These are phyloP conservation scores for Sciurus vulgaris DNA, from an alignment of 2,797 vertebrate species.

Conservation along the genomic window DNA sequence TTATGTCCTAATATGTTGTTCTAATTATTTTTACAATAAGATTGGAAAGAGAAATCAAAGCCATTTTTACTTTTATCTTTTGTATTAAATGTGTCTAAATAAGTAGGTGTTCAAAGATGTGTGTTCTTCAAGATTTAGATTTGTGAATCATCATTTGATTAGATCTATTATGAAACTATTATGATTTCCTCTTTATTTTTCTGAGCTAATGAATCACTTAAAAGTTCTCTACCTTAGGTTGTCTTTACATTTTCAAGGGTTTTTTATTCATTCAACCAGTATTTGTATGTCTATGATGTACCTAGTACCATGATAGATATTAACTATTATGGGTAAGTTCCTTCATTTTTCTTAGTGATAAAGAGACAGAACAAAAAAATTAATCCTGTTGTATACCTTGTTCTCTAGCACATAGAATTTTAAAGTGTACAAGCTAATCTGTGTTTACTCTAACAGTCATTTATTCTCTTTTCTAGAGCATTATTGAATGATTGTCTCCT, in stretches of 20 bases:
- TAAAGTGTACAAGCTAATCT: neutral
- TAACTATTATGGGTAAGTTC: neutral
- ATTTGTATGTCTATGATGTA: neutral
- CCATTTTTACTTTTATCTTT: conserved; percentile 34
- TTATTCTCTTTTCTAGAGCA: neutral
- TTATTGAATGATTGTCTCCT: neutral
- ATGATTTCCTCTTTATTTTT: conserved; percentile 30
- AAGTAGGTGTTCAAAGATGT: neutral
- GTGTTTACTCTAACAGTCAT: neutral
- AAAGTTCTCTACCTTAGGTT: neutral
- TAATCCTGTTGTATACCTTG: neutral
- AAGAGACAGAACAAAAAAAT: conserved; percentile 19
- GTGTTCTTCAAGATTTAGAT: conserved; percentile 27
- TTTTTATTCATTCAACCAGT: conserved; percentile 12
- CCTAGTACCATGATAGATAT: neutral
- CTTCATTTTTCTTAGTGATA: conserved; percentile 41
- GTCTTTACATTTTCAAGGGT: conserved; percentile 14
- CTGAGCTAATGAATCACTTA: neutral
- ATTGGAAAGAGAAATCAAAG: conserved; percentile 47
- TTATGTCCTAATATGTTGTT: neutral
- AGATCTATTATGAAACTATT: conserved; percentile 24
- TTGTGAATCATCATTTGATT: neutral
- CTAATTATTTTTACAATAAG: conserved; percentile 46
- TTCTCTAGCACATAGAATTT: neutral
- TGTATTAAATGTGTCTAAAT: neutral